Evolutionary conservation across 92 coral and sea anemone species (phyloP), one percentile per base, ranked within the genome.

Genomic region (Hydrozoanthus gracilis): DNA sequence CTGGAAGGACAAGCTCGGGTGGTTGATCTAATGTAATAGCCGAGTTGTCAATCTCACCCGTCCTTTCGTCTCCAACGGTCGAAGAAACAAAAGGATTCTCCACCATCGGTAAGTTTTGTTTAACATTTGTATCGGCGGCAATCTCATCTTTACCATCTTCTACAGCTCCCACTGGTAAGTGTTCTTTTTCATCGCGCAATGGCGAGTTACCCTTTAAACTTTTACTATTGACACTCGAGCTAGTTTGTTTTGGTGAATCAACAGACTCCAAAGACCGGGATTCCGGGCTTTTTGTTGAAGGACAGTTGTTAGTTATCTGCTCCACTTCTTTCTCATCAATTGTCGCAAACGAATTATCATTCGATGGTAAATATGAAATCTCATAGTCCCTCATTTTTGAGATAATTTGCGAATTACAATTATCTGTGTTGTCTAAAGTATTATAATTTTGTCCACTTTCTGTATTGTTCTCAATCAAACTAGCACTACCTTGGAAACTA

Each of bases 301-400:
- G 47, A 7, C 17, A 7, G 14, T 51, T 45, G 9, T 65, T 68
- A 17, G 71, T 78, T 4, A 44, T 11, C 54, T 76, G 60, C 58
- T 61, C 72, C 13, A 61, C 71, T 49, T 74, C 83, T 64, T 73
- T 62, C 71, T 65, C 77, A 61, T 73, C 71, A 11, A 51, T 44
- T 10, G 60, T 80, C 49, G 56, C 13, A 60, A 48, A 58, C 6
- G 13, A 8, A 3, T 44, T 73, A 0, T 69, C 88, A 20, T 10
- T 62, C 8, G 89, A 44, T 20, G 56, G 58, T 35, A 65, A 80
- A 66, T 51, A 49, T 9, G 73, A 50, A 64, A 47, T 49, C 16
- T 12, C 85, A 64, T 14, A 46, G 62, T 65, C 55, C 64, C 44
- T 13, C 10, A 27, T 62, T 12, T 80, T 48, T 51, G 49, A 47